Percentiles rank a stretch among this genome's conserved stretches.
These are phyloP conservation scores for Selenia dentaria DNA, from an alignment of 2,888 invertebrate species.

Conservation along the genomic window DNA sequence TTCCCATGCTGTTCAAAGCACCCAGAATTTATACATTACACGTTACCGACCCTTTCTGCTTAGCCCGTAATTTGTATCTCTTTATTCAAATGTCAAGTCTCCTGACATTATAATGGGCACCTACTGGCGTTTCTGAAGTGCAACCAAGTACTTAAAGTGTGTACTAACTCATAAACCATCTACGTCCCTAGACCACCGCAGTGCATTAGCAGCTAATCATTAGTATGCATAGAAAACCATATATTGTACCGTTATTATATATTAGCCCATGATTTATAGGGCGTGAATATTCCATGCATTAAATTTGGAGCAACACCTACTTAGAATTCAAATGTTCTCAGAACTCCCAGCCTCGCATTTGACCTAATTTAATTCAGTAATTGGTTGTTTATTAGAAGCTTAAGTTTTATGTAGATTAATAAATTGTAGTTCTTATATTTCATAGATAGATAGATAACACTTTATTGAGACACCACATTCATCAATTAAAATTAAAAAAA, in stretches of 20 bases:
- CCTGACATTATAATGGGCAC: slow-evolving; percentile 45
- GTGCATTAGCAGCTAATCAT: slow-evolving; percentile 32
- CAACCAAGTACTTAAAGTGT: slow-evolving; percentile 6
- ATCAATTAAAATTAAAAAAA: no score
- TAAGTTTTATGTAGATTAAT: background rate
- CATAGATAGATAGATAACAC: no score
- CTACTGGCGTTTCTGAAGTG: slow-evolving; percentile 34
- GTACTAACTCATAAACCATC: background rate
- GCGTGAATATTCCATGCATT: slow-evolving; percentile 25
- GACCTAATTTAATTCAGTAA: no score
- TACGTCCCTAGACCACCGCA: slow-evolving; percentile 6
- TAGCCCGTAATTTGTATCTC: slow-evolving; percentile 46
- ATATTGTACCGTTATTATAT: slow-evolving; percentile 20
- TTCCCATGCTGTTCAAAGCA: no score
- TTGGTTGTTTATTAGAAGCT: no score
- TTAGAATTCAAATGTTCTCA: no score
- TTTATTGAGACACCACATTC: no score
- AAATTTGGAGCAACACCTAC: background rate
- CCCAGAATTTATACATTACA: no score
- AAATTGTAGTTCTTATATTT: background rate
- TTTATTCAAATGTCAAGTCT: slow-evolving; percentile 53
- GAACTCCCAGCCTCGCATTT: no score
- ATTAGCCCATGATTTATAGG: slow-evolving; percentile 23
- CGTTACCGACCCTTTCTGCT: no score
- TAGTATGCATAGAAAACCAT: slow-evolving; percentile 34